phyloP scores from a whole-genome alignment of 1,140 invertebrate genomes.

The Leptopilina boulardi region DNA sequence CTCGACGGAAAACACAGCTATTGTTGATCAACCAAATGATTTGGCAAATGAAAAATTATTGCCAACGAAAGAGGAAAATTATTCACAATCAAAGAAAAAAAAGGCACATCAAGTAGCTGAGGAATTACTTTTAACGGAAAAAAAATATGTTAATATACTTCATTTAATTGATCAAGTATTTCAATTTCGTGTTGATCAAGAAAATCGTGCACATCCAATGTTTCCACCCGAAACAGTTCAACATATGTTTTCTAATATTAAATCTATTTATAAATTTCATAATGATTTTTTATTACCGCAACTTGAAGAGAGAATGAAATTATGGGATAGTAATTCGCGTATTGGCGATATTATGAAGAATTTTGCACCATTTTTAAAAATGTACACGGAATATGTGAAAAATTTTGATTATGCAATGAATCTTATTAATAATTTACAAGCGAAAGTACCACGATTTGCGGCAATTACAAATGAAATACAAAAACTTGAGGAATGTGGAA shows the following conservation, averaged over 20 bases:
- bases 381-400: conserved; percentile 84
- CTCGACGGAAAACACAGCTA: conserved; percentile 64
- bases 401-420: conserved; percentile 82
- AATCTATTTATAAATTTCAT: conserved; percentile 79
- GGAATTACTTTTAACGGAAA: conserved; percentile 84
- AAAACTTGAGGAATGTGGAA: conserved; percentile 79
- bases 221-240: conserved; percentile 71
- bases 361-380: conserved; percentile 86
- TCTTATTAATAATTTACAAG: conserved; percentile 79
- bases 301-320: conserved; percentile 79
- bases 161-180: conserved; percentile 84
- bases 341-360: conserved; percentile 87
- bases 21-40: conserved; percentile 57
- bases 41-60: conserved; percentile 52
- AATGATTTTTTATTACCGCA: conserved; percentile 83
- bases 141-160: conserved; percentile 83
- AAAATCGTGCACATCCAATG: conserved; percentile 76
- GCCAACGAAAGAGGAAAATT: conserved; percentile 44
- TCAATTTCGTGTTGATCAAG: conserved; percentile 73
- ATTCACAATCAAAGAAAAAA: conserved; percentile 67
- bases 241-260: conserved; percentile 74
- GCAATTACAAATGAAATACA: conserved; percentile 82
- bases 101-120: conserved; percentile 79
- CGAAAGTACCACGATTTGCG: conserved; percentile 80
- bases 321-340: conserved; percentile 79